phyloP scores from a whole-genome alignment of 2,797 vertebrate species.

The Pantherophis vulpinus region DNA sequence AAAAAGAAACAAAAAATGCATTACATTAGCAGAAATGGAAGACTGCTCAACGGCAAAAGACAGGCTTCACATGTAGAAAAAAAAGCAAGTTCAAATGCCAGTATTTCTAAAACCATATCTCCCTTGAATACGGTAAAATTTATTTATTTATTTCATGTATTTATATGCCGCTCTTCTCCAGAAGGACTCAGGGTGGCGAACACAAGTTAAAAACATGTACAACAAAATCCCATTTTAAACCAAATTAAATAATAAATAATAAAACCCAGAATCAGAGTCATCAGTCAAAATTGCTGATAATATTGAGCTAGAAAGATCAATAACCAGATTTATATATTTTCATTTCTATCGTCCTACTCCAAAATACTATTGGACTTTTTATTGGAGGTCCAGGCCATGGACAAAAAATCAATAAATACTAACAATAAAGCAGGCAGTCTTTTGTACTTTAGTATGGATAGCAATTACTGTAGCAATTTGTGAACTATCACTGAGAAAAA shows the following conservation, averaged over 20 bases:
- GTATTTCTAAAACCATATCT: neutral
- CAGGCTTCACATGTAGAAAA: neutral
- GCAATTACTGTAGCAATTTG: neutral
- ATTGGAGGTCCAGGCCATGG: neutral
- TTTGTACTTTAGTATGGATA: neutral
- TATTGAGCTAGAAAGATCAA: neutral
- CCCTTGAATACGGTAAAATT: neutral
- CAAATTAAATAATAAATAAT: too few species aligned
- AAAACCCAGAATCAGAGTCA: too few species aligned
- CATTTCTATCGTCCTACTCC: neutral
- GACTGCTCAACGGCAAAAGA: neutral
- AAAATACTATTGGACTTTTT: too few species aligned
- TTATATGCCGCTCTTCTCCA: too few species aligned
- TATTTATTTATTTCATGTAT: too few species aligned
- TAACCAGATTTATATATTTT: neutral
- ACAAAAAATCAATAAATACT: neutral
- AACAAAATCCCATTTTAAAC: too few species aligned
- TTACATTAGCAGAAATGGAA: neutral
- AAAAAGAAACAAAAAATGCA: constrained; percentile 3
- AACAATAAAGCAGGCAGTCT: neutral
- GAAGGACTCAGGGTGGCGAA: too few species aligned
- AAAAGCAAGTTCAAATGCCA: neutral
- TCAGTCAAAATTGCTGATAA: neutral
- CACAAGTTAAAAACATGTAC: too few species aligned
- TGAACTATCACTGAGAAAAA: neutral